phyloP scores from a whole-genome alignment of 2,113 vertebrate genomes.

The Nesoenas mayeri region DNA sequence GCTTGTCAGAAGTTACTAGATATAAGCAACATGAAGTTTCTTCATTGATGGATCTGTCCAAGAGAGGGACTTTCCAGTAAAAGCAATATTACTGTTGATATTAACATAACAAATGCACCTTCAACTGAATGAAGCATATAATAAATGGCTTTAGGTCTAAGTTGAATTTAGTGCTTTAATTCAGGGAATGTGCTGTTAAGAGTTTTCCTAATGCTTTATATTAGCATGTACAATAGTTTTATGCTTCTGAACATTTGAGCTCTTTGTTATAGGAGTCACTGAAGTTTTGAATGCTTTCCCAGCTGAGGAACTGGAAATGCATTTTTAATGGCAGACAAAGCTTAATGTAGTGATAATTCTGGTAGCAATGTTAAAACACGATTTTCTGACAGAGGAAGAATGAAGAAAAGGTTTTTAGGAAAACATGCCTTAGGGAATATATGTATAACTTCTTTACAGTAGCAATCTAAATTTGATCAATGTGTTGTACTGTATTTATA shows the following conservation, averaged over 20 bases:
- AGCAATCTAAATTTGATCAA: neutral
- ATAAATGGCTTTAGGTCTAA: neutral
- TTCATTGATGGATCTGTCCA: neutral
- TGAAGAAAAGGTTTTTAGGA: constrained; percentile 10
- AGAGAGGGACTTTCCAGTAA: neutral
- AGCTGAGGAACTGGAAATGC: neutral
- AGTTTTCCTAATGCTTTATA: neutral
- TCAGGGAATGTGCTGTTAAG: neutral
- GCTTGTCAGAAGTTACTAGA: neutral
- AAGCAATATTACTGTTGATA: neutral
- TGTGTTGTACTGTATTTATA: neutral
- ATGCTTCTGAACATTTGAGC: neutral
- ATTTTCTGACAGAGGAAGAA: neutral
- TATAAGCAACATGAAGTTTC: neutral
- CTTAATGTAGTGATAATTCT: neutral
- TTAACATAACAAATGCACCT: neutral
- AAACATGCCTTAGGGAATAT: neutral
- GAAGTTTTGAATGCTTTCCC: constrained; percentile 9
- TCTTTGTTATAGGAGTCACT: neutral
- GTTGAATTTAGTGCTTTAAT: neutral
- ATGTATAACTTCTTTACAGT: neutral
- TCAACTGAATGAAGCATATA: neutral
- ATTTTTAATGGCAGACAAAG: constrained; percentile 11
- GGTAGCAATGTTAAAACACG: neutral
- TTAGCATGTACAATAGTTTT: neutral